Evolutionary conservation across 2,797 vertebrate genomes (phyloP).

Genomic region (Halcyon smyrnensis): DNA sequence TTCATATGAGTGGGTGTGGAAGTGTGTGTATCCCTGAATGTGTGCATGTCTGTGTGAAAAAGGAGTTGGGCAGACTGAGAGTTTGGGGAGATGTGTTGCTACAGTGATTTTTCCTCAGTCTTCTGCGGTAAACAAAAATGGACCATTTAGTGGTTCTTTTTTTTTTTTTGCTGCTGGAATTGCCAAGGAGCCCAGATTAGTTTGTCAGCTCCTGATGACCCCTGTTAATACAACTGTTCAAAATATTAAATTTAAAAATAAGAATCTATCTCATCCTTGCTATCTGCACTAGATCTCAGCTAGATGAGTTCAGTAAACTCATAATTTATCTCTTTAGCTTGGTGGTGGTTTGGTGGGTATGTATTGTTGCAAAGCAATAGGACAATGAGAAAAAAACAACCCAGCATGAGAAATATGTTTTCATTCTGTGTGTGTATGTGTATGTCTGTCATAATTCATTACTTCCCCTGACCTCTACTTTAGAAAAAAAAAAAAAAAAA

Average conservation of each 20-base stretch:
- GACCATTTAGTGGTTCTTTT: not conserved
- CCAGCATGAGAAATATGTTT: constrained; percentile 9
- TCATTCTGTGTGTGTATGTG: not conserved
- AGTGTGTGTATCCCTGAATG: rapidly evolving
- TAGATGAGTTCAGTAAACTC: not conserved
- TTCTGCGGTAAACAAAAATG: not conserved
- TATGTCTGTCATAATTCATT: constrained; percentile 35
- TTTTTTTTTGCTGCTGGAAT: not conserved
- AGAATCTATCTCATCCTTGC: not conserved
- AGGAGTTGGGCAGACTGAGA: not conserved
- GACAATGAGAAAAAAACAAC: not conserved
- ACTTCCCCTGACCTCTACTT: constrained; percentile 25
- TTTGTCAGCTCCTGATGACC: not conserved
- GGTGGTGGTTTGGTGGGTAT: not conserved
- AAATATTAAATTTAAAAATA: not conserved
- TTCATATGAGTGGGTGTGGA: not conserved
- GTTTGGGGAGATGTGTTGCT: not conserved
- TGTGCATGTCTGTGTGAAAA: not conserved
- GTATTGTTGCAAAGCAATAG: not conserved
- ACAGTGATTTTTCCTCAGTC: not conserved
- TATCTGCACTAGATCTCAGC: not conserved
- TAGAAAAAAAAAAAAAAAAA: not conserved
- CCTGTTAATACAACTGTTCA: not conserved
- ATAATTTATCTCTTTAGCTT: not conserved
- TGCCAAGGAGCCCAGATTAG: not conserved